Evolutionary conservation across 1,140 invertebrate genomes (phyloP), one percentile per base, ranked within the genome.

Genomic region (Papilio machaon): DNA sequence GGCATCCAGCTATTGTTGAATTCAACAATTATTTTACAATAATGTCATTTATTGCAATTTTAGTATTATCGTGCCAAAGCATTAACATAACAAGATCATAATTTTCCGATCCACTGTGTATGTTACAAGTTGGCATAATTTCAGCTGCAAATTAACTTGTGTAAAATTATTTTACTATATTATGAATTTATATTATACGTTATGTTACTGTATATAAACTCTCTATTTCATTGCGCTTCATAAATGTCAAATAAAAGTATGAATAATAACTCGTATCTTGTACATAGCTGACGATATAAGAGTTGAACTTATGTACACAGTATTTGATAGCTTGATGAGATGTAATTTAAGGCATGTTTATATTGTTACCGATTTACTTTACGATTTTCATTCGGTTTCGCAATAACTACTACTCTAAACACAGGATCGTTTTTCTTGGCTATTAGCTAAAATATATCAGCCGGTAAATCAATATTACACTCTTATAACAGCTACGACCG

Each of bases 91-190:
- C 2, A 19, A 60, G 58, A 23, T 60, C 58, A 60, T 23, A 60
- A 60, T 60, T 60, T 60, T 19, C 58, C 58, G n/a, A 60, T 60
- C 5, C 58, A 60, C 58, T 23, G 58, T 6, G 9, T 23, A 60
- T 19, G n/a, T 60, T 2, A 60, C 58, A 60, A 60, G 58, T 60
- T 60, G 58, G 58, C 58, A 60, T 60, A 60, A 60, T 60, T 60
- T 60, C n/a, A 23, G 58, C 58, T 60, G 58, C 17, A 60, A 60
- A 17, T 60, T 60, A 23, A 58, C 54, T 60, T 8, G 58, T 58
- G 54, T 5, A 58, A 58, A 58, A 58, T 58, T 2, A 6, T 5
- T 58, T 58, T 58, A 30, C 23, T 58, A 19, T n/a, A 58, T 58
- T 58, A 58, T n/a, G 0, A 58, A 58, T 11, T 54, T 54, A 17